These are phyloP conservation scores for Gymnogyps californianus DNA, from an alignment of 2,113 vertebrate species.

Conservation along the genomic window DNA sequence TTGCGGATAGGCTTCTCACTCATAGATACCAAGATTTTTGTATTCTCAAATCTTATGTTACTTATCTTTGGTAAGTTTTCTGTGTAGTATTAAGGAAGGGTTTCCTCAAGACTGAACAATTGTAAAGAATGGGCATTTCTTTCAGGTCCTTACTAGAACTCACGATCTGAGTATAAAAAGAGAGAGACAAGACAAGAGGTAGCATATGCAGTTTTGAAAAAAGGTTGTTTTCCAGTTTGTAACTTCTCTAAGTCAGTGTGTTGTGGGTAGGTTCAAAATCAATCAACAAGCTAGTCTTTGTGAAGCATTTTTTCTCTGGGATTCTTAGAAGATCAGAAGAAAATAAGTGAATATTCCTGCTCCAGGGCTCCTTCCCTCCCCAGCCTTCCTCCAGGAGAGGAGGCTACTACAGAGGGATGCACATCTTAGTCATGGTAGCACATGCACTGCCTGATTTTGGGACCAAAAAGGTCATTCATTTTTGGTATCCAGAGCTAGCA, in stretches of 20 bases:
- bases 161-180: neutral
- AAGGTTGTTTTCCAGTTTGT: neutral
- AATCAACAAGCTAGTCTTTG: neutral
- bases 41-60: neutral
- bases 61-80: neutral
- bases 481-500: neutral
- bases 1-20: neutral
- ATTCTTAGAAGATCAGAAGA: neutral
- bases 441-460: neutral
- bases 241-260: neutral
- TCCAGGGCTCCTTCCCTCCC: neutral
- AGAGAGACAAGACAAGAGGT: neutral
- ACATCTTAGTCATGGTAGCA: neutral
- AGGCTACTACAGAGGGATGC: neutral
- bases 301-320: neutral
- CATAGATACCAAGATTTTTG: neutral
- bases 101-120: neutral
- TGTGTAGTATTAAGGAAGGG: neutral
- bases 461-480: neutral
- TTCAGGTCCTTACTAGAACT: neutral
- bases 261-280: neutral
- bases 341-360: neutral
- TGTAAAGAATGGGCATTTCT: neutral
- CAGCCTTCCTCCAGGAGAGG: neutral
- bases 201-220: neutral